Evolutionary conservation across 1,140 invertebrate genomes (phyloP).

Genomic region (Trichomalopsis sarcophagae): DNA sequence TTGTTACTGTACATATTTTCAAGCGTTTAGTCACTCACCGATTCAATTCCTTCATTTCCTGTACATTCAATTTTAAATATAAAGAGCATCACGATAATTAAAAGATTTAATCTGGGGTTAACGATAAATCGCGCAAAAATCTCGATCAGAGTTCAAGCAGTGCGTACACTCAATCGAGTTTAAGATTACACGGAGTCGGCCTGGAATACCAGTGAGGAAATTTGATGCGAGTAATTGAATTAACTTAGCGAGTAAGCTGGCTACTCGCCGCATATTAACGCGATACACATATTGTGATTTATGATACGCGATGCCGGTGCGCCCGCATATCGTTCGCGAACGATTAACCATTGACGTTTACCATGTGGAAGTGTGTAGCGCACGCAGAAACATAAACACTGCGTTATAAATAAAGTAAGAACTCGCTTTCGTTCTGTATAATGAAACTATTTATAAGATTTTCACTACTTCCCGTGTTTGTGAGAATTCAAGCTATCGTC

Average conservation of each 20-base stretch:
- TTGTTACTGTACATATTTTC: too few relatives aligned
- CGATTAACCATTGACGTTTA: background rate
- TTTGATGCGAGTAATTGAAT: conserved; percentile 1
- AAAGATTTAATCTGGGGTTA: too few relatives aligned
- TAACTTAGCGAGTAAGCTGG: background rate
- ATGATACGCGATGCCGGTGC: background rate
- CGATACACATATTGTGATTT: background rate
- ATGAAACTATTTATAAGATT: background rate
- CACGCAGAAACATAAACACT: background rate
- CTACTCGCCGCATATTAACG: background rate
- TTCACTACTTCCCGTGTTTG: background rate
- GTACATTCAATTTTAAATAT: too few relatives aligned
- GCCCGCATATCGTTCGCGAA: background rate
- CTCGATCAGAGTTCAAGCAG: background rate
- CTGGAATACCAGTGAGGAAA: conserved; percentile 2
- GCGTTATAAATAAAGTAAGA: background rate
- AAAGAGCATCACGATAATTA: too few relatives aligned
- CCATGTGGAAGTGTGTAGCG: background rate
- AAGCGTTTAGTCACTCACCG: too few relatives aligned
- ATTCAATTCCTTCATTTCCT: too few relatives aligned
- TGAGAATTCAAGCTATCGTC: too few relatives aligned
- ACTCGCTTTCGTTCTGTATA: background rate
- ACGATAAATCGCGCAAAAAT: background rate
- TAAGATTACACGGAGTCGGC: background rate
- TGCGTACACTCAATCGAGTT: background rate